Evolutionary conservation across 1,140 invertebrate species (phyloP).

Genomic region (Drosophila lini): DNA sequence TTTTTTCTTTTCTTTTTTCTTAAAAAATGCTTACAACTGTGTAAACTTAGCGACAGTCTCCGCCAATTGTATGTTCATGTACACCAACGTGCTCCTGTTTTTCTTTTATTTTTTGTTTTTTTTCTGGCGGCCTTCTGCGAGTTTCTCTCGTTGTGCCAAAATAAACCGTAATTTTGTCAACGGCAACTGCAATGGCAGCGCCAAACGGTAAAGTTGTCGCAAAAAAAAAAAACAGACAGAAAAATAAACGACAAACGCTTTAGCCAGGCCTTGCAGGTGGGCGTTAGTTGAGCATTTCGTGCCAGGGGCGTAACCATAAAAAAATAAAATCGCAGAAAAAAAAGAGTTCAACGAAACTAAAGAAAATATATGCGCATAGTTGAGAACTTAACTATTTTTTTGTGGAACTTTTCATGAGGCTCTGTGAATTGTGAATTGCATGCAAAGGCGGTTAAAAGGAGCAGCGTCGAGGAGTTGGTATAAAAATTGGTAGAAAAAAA

Average conservation of each 20-base stretch:
- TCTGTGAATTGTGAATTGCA: conserved; percentile 7
- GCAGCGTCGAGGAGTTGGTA: background rate
- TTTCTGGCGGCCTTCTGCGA: conserved; percentile 9
- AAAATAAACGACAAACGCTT: conserved; percentile 4
- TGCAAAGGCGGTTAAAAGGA: conserved; percentile 14
- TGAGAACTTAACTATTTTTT: conserved; percentile 21
- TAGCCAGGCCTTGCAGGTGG: conserved; percentile 23
- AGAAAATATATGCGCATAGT: conserved; percentile 46
- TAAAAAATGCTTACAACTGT: background rate
- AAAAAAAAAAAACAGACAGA: conserved; percentile 17
- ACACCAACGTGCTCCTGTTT: conserved; percentile 16
- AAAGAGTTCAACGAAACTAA: conserved; percentile 44
- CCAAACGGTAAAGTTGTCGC: conserved; percentile 38
- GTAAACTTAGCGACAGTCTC: conserved; percentile 6
- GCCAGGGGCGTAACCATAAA: conserved; percentile 36
- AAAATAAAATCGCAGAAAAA: conserved; percentile 7
- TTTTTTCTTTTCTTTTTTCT: too few species aligned
- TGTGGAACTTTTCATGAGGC: conserved; percentile 3
- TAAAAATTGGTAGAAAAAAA: conserved; percentile 1
- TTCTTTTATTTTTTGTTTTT: background rate
- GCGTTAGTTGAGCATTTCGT: conserved; percentile 26
- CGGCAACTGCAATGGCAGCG: conserved; percentile 22
- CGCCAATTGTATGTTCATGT: conserved; percentile 11
- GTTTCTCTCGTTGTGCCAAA: conserved; percentile 30
- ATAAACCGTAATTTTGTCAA: conserved; percentile 61